Base-by-base conservation (phyloP, 2,113 vertebrate species). In the Grammomys dolichurus region DNA sequence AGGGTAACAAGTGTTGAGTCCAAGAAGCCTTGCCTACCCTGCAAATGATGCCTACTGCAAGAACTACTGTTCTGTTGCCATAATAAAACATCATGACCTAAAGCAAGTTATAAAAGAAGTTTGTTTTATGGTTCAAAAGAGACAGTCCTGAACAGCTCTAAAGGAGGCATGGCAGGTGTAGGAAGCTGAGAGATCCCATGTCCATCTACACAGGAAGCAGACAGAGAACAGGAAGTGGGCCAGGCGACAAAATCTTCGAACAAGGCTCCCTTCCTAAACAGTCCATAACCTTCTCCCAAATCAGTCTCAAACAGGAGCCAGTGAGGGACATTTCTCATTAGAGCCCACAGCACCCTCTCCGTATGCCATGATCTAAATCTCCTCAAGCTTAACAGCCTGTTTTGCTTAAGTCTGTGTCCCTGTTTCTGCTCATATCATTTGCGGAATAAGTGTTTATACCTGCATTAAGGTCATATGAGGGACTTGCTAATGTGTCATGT, bases 381-480 rank as follows among this genome's bases (percentile, higher is more conserved):
- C 76, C 75, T 20, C 33, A 87, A 51, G 19, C 19, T 20, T 33
- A 56, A 28, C 46, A 22, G 17, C 19, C 56, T 2, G 13, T 82
- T 58, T 67, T 84, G 16, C 10, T 51, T 46, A 28, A 48, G 33
- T 51, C 0, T 22, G 33, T 80, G 87, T 58, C 88, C 73, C 51
- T 20, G 0, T 87, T 89, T 43, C 51, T 60, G 36, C 65, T 40
- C 88, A 43, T 1, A 28, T 22, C 3, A 22, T 1, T 69, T 73
- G 36, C 3, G 24, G 33, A 22, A 24, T 46, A 56, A 89, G 19
- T 31, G 5, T 70, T 94, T 14, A 65, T 7, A 63, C 24, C 46
- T 20, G 13, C 5, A 11, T 36, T 26, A 33, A 1, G 56, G 1
- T 65, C 86, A 40, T 31, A 0, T 2, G 3, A 51, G 1, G 3